Conservation (phyloP, 2,113 vertebrate species). For the Columba livia region DNA sequence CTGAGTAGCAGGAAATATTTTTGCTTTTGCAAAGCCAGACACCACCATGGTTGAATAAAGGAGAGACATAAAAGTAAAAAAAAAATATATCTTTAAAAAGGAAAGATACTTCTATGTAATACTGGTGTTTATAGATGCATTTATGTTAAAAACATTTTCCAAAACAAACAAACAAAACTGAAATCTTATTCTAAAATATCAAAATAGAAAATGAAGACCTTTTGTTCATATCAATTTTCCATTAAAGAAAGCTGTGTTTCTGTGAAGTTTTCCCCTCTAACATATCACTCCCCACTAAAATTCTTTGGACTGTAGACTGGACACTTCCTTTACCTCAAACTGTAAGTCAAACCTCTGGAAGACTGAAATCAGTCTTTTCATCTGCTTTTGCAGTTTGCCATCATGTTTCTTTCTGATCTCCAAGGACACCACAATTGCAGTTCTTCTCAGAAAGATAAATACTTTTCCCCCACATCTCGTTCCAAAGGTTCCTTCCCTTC, state of each 20-base stretch:
- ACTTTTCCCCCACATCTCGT: background rate
- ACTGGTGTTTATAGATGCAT: background rate
- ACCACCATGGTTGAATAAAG: background rate
- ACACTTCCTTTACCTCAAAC: background rate
- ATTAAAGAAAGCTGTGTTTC: background rate
- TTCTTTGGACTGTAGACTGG: background rate
- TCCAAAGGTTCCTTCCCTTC: background rate
- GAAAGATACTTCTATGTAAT: background rate
- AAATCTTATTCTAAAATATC: background rate
- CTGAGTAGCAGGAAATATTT: background rate
- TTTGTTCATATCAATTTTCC: background rate
- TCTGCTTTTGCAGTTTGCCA: background rate
- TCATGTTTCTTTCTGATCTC: background rate
- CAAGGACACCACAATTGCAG: background rate
- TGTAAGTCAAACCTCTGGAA: background rate
- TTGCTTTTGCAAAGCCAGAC: background rate
- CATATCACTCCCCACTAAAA: background rate
- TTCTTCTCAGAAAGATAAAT: background rate
- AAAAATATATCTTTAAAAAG: background rate
- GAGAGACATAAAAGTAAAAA: background rate
- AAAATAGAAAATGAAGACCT: background rate
- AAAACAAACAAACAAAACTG: background rate
- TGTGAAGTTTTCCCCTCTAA: background rate
- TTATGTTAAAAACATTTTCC: background rate
- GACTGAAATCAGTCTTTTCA: background rate